phyloP scores from a whole-genome alignment of 2,113 vertebrate species.

The Paralichthys olivaceus region DNA sequence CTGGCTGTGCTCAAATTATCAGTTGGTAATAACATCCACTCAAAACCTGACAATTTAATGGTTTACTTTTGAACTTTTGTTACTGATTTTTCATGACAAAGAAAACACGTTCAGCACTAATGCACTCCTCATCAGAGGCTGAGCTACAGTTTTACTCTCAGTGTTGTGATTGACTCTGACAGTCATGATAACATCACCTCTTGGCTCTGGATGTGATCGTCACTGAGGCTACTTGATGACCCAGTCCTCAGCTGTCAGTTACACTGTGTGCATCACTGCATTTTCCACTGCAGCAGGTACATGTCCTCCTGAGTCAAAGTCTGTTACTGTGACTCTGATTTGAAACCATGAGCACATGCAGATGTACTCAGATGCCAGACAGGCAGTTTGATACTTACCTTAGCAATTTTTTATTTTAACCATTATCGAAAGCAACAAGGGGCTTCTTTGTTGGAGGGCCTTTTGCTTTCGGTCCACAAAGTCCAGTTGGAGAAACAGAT shows the following conservation, averaged over 20 bases:
- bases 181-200: constrained; percentile 25
- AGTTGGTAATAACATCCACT: constrained; percentile 6
- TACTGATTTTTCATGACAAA: constrained; percentile 22
- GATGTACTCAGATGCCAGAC: not conserved
- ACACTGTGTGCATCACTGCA: constrained; percentile 26
- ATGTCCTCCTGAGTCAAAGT: constrained; percentile 20
- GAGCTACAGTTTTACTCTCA: not conserved
- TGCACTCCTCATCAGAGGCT: not conserved
- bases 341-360: constrained; percentile 9
- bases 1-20: constrained; percentile 12
- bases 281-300: constrained; percentile 25
- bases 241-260: constrained; percentile 45
- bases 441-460: no score
- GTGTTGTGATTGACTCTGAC: constrained; percentile 14
- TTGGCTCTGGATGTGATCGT: constrained; percentile 8
- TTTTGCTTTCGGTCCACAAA: no score
- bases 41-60: constrained; percentile 28
- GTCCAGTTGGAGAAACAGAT: no score
- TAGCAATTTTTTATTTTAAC: no score
- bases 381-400: no score
- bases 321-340: constrained; percentile 9
- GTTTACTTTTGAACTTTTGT: constrained; percentile 28
- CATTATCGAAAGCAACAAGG: no score
- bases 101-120: not conserved
- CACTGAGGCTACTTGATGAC: constrained; percentile 18